phyloP scores from a whole-genome alignment of 1,140 invertebrate genomes.

The Lepidotrigona ventralis region DNA sequence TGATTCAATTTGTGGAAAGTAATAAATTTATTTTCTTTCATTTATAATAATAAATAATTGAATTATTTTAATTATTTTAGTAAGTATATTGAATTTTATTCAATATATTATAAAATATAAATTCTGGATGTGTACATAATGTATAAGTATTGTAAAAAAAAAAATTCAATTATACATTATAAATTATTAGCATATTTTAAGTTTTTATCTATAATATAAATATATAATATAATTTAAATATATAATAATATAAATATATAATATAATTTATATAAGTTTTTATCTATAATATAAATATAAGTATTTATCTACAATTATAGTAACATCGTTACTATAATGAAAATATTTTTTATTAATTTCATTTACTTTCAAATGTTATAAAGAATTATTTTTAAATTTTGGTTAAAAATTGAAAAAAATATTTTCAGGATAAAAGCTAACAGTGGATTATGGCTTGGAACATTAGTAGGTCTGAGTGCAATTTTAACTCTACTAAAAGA shows the following conservation, averaged over 20 bases:
- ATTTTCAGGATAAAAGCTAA: conserved; percentile 75
- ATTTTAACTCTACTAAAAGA: conserved; percentile 72
- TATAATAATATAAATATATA: no score
- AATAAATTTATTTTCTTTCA: no score
- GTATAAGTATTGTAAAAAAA: not conserved
- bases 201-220: not conserved
- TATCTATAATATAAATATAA: no score
- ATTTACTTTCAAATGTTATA: not conserved
- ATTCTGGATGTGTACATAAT: not conserved
- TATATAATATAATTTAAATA: not conserved
- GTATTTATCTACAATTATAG: not conserved
- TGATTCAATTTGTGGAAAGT: no score
- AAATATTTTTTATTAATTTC: conserved; percentile 4
- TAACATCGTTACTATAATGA: not conserved
- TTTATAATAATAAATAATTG: no score
- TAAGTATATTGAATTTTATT: not conserved
- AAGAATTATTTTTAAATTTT: not conserved
- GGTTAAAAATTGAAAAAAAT: conserved; percentile 9
- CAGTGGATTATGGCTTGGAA: conserved; percentile 81
- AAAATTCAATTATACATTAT: not conserved
- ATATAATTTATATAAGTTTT: no score
- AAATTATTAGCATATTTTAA: not conserved
- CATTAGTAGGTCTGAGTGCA: conserved; percentile 79
- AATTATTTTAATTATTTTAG: no score
- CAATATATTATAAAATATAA: not conserved